Conservation (phyloP, 2,888 invertebrate genomes). For the Spisula solida region DNA sequence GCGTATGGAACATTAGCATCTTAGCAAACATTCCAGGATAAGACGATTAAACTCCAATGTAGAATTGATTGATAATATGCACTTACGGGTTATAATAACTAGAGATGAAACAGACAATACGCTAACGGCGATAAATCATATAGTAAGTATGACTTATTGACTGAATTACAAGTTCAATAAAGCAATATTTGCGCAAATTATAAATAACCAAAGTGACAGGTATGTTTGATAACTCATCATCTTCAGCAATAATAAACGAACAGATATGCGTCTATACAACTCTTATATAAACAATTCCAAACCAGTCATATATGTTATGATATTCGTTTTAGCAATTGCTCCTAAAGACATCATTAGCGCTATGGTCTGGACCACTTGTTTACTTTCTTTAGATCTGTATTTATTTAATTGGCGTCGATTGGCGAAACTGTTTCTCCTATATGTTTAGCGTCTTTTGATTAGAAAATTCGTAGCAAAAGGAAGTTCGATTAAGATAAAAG, state of each 20-base stretch:
- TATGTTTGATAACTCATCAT: not conserved
- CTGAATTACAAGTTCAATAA: not conserved
- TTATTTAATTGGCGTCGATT: not conserved
- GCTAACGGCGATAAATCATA: not conserved
- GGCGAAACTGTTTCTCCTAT: not conserved
- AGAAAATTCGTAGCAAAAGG: not conserved
- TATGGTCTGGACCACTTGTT: not conserved
- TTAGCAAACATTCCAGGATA: not conserved
- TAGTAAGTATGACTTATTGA: not conserved
- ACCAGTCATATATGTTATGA: not conserved
- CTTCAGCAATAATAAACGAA: not conserved
- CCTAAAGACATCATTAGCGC: not conserved
- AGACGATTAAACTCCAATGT: not conserved
- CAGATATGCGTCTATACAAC: not conserved
- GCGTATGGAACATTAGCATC: not conserved
- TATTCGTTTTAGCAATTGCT: not conserved
- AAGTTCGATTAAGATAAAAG: not conserved
- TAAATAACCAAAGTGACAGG: not conserved
- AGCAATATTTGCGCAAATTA: not conserved
- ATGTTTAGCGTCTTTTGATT: not conserved
- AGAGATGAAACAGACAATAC: not conserved
- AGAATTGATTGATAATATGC: not conserved
- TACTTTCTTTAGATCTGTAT: not conserved
- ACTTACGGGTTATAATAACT: not conserved
- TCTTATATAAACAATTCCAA: not conserved